Percentiles rank a stretch among this genome's conserved stretches.
Conservation (phyloP, 1,140 invertebrate species). For the Rhopalosiphum padi region DNA sequence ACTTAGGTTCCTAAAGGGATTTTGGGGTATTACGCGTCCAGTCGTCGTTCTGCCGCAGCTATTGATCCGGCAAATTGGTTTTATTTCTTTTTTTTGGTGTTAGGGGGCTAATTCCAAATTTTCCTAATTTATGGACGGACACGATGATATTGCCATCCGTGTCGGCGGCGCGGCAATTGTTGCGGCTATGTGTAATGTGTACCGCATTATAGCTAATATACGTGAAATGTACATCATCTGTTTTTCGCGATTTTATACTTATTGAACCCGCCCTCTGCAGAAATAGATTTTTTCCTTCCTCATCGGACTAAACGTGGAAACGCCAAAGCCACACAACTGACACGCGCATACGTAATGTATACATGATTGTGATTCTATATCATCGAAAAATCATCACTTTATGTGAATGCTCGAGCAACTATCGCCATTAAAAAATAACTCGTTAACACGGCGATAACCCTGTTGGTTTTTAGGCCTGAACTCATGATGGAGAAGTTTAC, state of each 20-base stretch:
- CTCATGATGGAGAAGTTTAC: no score
- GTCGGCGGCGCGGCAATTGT: no score
- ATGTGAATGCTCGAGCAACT: no score
- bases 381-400: no score
- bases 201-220: background rate
- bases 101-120: background rate
- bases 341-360: no score
- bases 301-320: no score
- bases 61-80: background rate
- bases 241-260: background rate
- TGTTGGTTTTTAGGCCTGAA: no score
- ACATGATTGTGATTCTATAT: no score
- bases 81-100: background rate
- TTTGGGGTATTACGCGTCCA: background rate
- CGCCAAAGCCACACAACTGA: no score
- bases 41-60: background rate
- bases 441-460: no score
- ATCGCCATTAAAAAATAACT: no score
- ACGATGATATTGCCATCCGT: background rate
- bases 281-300: background rate
- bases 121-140: background rate
- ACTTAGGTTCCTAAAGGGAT: background rate
- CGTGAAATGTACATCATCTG: background rate
- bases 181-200: background rate
- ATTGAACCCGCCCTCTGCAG: background rate